Evolutionary conservation across 2,888 invertebrate species (phyloP).

Genomic region (Acronicta leporina): DNA sequence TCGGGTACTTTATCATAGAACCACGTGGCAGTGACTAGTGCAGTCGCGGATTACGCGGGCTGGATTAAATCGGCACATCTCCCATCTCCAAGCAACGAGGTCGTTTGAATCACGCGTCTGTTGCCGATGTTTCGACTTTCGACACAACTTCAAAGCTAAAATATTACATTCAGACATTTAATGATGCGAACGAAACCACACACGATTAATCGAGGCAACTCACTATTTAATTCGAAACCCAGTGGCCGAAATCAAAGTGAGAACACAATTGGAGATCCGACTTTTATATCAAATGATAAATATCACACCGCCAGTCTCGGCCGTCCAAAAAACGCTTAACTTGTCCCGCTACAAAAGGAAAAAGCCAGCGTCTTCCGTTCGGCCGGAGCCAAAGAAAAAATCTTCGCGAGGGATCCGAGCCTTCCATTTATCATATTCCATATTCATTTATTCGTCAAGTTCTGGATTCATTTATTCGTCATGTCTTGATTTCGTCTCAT

Average conservation of each 20-base stretch:
- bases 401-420: slow-evolving; percentile 87
- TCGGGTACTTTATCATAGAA: slow-evolving; percentile 88
- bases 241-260: slow-evolving; percentile 74
- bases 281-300: slow-evolving; percentile 87
- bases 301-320: slow-evolving; percentile 81
- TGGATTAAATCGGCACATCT: slow-evolving; percentile 80
- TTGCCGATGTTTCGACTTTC: slow-evolving; percentile 45
- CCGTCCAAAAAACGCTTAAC: slow-evolving; percentile 88
- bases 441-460: slow-evolving; percentile 90
- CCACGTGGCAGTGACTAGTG: slow-evolving; percentile 89
- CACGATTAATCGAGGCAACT: slow-evolving; percentile 41
- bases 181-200: slow-evolving; percentile 43
- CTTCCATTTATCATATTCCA: slow-evolving; percentile 89
- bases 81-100: slow-evolving; percentile 57
- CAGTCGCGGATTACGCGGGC: slow-evolving; percentile 84
- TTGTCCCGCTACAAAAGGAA: slow-evolving; percentile 89
- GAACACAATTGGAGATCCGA: slow-evolving; percentile 81
- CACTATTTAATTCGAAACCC: slow-evolving; percentile 59
- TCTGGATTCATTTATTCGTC: slow-evolving; percentile 90
- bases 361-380: slow-evolving; percentile 89
- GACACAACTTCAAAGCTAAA: slow-evolving; percentile 46
- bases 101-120: slow-evolving; percentile 68
- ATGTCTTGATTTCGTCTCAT: slow-evolving; percentile 90
- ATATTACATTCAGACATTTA: slow-evolving; percentile 44
- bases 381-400: slow-evolving; percentile 88